Percentiles rank a stretch among this genome's conserved stretches.
Evolutionary conservation across 1,140 invertebrate genomes (phyloP).

Genomic region (Gryon sp.): DNA sequence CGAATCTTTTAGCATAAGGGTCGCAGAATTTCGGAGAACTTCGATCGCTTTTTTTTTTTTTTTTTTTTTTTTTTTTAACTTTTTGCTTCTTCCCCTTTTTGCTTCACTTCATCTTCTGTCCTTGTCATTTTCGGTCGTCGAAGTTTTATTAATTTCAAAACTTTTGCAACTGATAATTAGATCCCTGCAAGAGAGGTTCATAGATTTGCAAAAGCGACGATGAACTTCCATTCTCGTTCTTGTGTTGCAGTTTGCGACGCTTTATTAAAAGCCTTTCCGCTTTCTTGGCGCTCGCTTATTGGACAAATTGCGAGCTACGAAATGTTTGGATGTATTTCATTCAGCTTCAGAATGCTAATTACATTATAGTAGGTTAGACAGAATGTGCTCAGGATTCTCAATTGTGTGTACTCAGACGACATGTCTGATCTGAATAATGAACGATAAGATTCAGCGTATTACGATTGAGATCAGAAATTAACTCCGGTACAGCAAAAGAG

Average conservation of each 20-base stretch:
- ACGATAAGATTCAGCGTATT: background rate
- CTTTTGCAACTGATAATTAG: conserved; percentile 77
- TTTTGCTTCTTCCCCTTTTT: conserved; percentile 25
- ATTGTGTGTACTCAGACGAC: background rate
- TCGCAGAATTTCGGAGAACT: no score
- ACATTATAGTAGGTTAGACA: conserved; percentile 4
- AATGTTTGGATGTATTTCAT: background rate
- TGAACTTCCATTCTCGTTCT: conserved; percentile 36
- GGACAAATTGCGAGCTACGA: background rate
- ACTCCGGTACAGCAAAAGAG: no score
- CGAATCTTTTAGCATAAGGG: no score
- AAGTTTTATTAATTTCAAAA: conserved; percentile 78
- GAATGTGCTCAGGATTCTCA: background rate
- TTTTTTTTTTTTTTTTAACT: conserved; percentile 1
- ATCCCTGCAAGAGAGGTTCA: conserved; percentile 68
- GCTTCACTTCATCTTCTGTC: conserved; percentile 66
- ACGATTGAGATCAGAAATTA: no score
- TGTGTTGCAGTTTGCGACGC: conserved; percentile 9
- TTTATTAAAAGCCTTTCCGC: conserved; percentile 25
- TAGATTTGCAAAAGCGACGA: conserved; percentile 26
- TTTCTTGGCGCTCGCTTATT: background rate
- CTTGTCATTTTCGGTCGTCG: conserved; percentile 55
- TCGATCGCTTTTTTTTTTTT: conserved; percentile 19
- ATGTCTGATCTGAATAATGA: background rate
- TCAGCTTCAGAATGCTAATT: conserved; percentile 2